Conservation (phyloP, 1,140 invertebrate genomes). For the Dinoponera quadriceps region DNA sequence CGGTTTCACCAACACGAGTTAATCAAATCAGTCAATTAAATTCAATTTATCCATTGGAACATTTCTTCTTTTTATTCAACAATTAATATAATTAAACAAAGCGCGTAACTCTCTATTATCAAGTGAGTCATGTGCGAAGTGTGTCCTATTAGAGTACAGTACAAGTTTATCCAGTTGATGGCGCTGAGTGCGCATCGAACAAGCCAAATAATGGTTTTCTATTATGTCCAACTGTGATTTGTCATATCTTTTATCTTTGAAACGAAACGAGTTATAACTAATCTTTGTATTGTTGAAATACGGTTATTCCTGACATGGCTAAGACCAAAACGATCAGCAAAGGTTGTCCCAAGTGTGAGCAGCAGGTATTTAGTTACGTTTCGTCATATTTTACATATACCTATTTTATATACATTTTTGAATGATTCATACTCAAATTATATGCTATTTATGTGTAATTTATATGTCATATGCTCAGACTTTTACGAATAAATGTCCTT, state of each 20-base stretch:
- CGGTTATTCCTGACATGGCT: constrained; percentile 77
- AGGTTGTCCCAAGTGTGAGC: constrained; percentile 88
- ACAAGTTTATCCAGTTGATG: too few relatives aligned
- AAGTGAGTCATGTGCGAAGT: too few relatives aligned
- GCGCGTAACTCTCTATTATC: too few relatives aligned
- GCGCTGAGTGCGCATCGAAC: too few relatives aligned
- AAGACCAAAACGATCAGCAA: constrained; percentile 87
- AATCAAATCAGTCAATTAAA: too few relatives aligned
- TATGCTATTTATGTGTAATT: background rate
- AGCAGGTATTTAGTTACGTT: constrained; percentile 84
- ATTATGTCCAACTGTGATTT: background rate
- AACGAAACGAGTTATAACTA: constrained; percentile 43
- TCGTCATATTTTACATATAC: background rate
- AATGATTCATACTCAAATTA: background rate
- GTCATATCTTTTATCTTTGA: constrained; percentile 57
- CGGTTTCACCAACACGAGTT: too few relatives aligned
- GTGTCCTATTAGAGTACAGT: too few relatives aligned
- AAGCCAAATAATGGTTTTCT: too few relatives aligned
- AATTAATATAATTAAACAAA: too few relatives aligned
- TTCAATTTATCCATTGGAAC: too few relatives aligned
- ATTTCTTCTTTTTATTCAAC: too few relatives aligned
- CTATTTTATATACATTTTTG: background rate
- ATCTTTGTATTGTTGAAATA: constrained; percentile 43
- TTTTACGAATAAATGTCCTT: background rate
- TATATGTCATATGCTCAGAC: background rate